Percentiles rank a stretch among this genome's conserved stretches.
Evolutionary conservation across 2,797 vertebrate species (phyloP).

Genomic region (Momotus momota): DNA sequence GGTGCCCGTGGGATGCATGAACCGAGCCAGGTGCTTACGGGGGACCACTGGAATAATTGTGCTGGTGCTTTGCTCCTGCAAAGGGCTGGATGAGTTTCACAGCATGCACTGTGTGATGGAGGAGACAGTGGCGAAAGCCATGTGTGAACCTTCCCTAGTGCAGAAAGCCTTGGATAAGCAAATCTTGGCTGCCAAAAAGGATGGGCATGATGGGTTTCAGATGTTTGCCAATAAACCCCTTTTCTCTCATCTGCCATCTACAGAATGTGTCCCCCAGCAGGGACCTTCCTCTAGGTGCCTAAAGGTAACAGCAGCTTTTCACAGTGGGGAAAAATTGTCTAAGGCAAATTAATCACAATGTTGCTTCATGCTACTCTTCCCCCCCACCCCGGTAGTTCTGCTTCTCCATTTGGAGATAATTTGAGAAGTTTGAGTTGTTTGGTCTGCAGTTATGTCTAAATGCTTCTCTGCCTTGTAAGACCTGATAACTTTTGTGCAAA

Average conservation of each 20-base stretch:
- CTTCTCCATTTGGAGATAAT: background rate
- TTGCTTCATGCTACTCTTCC: background rate
- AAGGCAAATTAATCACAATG: background rate
- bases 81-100: background rate
- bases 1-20: rapidly evolving
- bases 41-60: background rate
- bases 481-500: background rate
- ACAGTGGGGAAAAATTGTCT: background rate
- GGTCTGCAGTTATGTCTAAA: background rate
- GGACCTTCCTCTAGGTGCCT: background rate
- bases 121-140: rapidly evolving
- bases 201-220: background rate
- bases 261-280: background rate
- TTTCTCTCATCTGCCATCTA: background rate
- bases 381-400: too few relatives aligned
- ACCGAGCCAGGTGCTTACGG: background rate
- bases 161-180: background rate
- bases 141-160: background rate
- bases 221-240: background rate
- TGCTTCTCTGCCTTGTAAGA: background rate
- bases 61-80: background rate
- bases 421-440: background rate
- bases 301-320: background rate
- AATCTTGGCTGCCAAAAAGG: background rate
- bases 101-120: background rate